Evolutionary conservation across 2,797 vertebrate genomes (phyloP).

Genomic region (Artibeus jamaicensis): DNA sequence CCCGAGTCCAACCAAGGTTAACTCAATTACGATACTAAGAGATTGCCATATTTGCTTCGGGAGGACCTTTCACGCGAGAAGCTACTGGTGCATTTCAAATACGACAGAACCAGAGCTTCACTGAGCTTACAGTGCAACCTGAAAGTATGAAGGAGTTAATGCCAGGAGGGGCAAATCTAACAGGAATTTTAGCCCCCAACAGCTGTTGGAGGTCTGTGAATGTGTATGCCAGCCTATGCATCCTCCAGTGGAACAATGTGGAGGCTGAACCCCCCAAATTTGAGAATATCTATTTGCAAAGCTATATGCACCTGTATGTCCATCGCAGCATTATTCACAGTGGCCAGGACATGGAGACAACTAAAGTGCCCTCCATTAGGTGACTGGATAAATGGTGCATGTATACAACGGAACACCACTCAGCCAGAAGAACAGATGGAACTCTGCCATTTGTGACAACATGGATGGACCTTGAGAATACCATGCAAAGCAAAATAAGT

Average conservation of each 20-base stretch:
- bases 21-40: neutral
- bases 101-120: neutral
- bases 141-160: neutral
- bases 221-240: neutral
- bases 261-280: neutral
- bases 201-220: neutral
- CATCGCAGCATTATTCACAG: neutral
- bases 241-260: neutral
- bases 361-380: neutral
- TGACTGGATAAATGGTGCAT: neutral
- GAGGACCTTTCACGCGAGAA: neutral
- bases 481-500: neutral
- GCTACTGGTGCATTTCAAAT: neutral
- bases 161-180: neutral
- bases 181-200: neutral
- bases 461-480: neutral
- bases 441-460: neutral
- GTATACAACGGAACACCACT: neutral
- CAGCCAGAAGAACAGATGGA: neutral
- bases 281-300: neutral
- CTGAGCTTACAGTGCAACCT: neutral
- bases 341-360: neutral
- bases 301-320: neutral
- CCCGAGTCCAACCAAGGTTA: neutral
- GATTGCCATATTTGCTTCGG: neutral